Base-by-base conservation (phyloP, 2,797 vertebrate species). In the Odontamblyopus rebecca region DNA sequence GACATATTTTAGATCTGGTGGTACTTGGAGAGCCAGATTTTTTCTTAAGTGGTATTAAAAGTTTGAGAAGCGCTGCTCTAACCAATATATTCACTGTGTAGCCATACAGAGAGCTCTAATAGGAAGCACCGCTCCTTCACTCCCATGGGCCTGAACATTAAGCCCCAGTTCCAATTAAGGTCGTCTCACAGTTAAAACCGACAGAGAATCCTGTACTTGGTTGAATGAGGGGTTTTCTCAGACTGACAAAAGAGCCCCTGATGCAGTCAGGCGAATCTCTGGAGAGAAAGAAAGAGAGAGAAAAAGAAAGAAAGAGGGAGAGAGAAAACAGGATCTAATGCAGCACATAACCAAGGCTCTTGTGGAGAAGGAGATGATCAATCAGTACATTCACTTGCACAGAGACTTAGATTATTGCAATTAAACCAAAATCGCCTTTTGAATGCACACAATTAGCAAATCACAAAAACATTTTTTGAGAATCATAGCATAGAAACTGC, bases 111-210 rank as follows among this genome's bases (percentile, higher is more conserved):
- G 79, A 73, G 59, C 60, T 56, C 44, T 82, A 83, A 83, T 83
- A 76, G 77, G 71, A 85, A 75, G 69, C 74, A 73, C 67, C 18
- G 77, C 73, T 76, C 74, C 65, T 71, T 77, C 56, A 32, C 64
- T 82, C 81, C 86, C 85, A 70, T 50, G 84, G 76, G 90, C 61
- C 54, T 63, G 68, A 75, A 83, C 85, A 86, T 85, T 76, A 86
- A 67, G 79, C 76, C 69, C 53, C 53, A 59, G 74, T 86, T 84
- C 84, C 82, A 92, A 91, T 91, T 91, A 88, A 86, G 80, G 79
- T 79, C 13, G 50, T 8, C 16, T 75, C 50, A 32, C 71, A 69
- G 48, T 73, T 38, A 63, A 74, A 78, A 67, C 64, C 67, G 70
- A 71, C 44, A 56, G 72, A 80, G 70, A 82, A 83, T 76, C 83